phyloP scores from a whole-genome alignment of 1,140 invertebrate genomes.

The Calosoma granatense region DNA sequence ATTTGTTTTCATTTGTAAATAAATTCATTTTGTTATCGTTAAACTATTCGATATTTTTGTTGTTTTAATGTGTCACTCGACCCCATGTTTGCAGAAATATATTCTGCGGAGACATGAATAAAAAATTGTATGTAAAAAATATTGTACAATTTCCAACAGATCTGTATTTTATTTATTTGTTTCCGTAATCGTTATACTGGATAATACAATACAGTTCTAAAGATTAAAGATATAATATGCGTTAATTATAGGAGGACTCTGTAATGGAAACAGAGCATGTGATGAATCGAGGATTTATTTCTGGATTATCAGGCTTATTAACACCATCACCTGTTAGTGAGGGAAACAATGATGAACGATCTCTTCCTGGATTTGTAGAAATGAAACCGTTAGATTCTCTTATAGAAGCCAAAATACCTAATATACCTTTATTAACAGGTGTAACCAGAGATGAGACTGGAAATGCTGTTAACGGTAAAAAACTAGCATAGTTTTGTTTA shows the following conservation, averaged over 20 bases:
- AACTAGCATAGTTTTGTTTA: constrained; percentile 10
- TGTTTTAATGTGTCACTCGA: too few species aligned
- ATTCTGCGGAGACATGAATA: too few species aligned
- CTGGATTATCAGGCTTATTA: constrained; percentile 33
- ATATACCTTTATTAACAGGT: constrained; percentile 56
- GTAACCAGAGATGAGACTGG: constrained; percentile 60
- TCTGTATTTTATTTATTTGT: too few species aligned
- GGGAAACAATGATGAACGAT: constrained; percentile 47
- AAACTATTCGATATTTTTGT: too few species aligned
- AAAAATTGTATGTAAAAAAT: too few species aligned
- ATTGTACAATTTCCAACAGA: too few species aligned
- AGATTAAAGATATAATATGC: too few species aligned
- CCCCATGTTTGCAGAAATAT: too few species aligned
- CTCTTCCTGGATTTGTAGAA: constrained; percentile 45
- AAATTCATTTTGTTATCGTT: too few species aligned
- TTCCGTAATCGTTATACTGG: too few species aligned
- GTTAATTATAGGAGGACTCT: constrained; percentile 37
- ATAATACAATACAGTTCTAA: too few species aligned
- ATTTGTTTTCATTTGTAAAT: too few species aligned
- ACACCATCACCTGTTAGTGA: constrained; percentile 49
- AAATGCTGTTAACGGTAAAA: constrained; percentile 42
- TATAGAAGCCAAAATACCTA: constrained; percentile 39
- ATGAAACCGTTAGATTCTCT: constrained; percentile 46
- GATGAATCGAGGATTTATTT: constrained; percentile 37
- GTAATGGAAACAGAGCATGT: constrained; percentile 36